These are phyloP conservation scores for Iselma pallidipennis DNA, from an alignment of 2,888 invertebrate genomes.

Conservation along the genomic window DNA sequence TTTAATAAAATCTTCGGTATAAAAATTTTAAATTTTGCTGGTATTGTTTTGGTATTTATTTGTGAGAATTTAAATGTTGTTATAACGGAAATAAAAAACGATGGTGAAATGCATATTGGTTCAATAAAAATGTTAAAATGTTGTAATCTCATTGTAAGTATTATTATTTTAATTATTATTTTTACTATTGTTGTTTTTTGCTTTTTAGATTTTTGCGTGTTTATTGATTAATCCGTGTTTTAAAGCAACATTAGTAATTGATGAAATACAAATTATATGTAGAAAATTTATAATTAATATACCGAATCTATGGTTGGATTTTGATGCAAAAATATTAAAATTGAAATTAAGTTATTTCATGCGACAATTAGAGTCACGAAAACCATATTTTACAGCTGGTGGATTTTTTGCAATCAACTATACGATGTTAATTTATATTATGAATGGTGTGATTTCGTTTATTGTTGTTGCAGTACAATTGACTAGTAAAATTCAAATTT, in stretches of 20 bases:
- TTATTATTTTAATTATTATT: not conserved
- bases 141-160: not conserved
- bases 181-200: slow-evolving; percentile 3
- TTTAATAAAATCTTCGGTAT: slow-evolving; percentile 26
- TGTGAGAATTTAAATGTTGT: slow-evolving; percentile 4
- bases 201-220: slow-evolving; percentile 10
- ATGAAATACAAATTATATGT: slow-evolving; percentile 10
- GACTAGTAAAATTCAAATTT: not conserved
- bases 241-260: slow-evolving; percentile 3
- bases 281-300: slow-evolving; percentile 12
- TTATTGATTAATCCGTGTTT: slow-evolving; percentile 11
- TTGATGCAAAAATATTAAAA: slow-evolving; percentile 4
- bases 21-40: slow-evolving; percentile 17
- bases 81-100: not conserved
- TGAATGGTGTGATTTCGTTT: slow-evolving; percentile 21
- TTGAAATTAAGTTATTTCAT: slow-evolving; percentile 13
- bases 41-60: not conserved
- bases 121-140: slow-evolving; percentile 4
- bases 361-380: slow-evolving; percentile 13
- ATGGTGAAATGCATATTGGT: slow-evolving; percentile 2
- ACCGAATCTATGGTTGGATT: slow-evolving; percentile 6
- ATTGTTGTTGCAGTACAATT: slow-evolving; percentile 21
- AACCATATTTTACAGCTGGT: slow-evolving; percentile 26
- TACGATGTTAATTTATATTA: slow-evolving; percentile 16
- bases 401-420: slow-evolving; percentile 23